Conservation (phyloP, 2,888 invertebrate genomes). For the Tineola bisselliella region DNA sequence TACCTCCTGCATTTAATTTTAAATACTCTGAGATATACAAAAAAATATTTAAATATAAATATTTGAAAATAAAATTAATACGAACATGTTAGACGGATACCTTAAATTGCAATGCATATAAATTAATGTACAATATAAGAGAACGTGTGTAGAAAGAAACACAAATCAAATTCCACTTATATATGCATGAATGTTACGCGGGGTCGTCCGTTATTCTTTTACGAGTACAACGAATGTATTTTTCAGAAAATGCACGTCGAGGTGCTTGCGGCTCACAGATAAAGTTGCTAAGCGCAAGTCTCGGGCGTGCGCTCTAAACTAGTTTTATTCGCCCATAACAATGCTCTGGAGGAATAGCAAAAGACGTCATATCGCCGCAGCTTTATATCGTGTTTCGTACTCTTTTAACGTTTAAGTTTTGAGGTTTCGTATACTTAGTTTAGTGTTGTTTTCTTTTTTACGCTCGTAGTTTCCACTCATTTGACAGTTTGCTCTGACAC, state of each 20-base stretch:
- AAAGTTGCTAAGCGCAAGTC: conserved; percentile 40
- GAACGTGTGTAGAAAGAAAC: not conserved
- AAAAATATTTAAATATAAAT: no score
- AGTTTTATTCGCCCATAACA: conserved; percentile 47
- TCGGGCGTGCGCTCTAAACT: conserved; percentile 38
- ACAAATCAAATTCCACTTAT: conserved; percentile 14
- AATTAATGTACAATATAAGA: not conserved
- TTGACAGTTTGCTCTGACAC: no score
- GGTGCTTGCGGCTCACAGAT: conserved; percentile 24
- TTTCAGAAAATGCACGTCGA: conserved; percentile 17
- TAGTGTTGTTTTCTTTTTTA: no score
- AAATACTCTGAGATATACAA: no score
- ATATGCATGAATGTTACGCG: conserved; percentile 30
- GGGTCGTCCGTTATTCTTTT: conserved; percentile 18
- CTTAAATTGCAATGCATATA: no score
- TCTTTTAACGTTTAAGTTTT: not conserved
- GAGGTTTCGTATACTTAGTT: not conserved
- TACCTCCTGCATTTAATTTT: no score
- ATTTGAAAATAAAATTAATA: no score
- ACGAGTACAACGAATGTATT: conserved; percentile 23
- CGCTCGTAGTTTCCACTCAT: no score
- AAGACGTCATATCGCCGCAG: conserved; percentile 25
- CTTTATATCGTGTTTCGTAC: conserved; percentile 22
- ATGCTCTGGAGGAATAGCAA: conserved; percentile 29
- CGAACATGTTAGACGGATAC: no score